Evolutionary conservation across 1,140 invertebrate genomes (phyloP).

Genomic region (Diachasmimorpha longicaudata): DNA sequence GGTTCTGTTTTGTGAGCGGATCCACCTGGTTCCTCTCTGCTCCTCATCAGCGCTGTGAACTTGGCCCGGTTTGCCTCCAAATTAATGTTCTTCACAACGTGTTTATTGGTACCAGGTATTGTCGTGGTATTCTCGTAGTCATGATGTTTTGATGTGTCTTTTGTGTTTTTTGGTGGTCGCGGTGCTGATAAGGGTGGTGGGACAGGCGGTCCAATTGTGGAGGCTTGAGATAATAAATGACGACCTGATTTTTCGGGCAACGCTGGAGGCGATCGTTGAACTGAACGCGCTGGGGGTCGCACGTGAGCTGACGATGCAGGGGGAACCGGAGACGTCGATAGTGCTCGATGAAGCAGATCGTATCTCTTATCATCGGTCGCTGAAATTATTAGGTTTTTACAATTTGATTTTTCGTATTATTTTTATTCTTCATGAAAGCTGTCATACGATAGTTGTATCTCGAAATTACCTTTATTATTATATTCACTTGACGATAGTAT

Average conservation of each 20-base stretch:
- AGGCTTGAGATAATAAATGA: conserved; percentile 39
- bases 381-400: conserved; percentile 24
- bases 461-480: conserved; percentile 55
- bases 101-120: conserved; percentile 63
- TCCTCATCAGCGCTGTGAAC: conserved; percentile 55
- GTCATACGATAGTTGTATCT: too few species aligned
- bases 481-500: conserved; percentile 48
- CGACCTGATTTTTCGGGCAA: conserved; percentile 51
- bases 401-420: too few species aligned
- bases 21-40: conserved; percentile 48
- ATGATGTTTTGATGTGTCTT: conserved; percentile 55
- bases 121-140: conserved; percentile 68
- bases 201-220: conserved; percentile 47
- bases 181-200: conserved; percentile 54
- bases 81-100: conserved; percentile 58
- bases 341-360: conserved; percentile 58
- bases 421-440: too few species aligned
- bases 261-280: conserved; percentile 42
- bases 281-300: conserved; percentile 41
- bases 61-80: conserved; percentile 50
- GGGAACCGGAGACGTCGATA: conserved; percentile 45
- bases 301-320: conserved; percentile 37
- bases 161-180: conserved; percentile 47
- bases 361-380: conserved; percentile 56
- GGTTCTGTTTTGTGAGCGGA: conserved; percentile 45